A percentile compares a stretch with the other conserved stretches of the same genome.
Evolutionary conservation across 2,113 vertebrate genomes (phyloP).

Genomic region (Cinclus cinclus): DNA sequence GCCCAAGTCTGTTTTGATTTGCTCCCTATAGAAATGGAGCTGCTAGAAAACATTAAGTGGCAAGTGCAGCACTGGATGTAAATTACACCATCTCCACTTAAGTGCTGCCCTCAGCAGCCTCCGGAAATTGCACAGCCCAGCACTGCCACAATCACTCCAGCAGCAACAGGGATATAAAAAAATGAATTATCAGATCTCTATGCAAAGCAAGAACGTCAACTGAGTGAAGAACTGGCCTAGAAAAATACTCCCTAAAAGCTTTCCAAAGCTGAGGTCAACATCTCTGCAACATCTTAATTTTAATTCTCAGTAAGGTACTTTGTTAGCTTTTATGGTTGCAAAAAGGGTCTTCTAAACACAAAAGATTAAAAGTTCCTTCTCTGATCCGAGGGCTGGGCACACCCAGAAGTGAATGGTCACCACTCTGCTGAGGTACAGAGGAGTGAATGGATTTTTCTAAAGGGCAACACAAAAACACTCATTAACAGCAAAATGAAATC

Average conservation of each 20-base stretch:
- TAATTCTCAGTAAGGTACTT: background rate
- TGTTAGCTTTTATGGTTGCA: background rate
- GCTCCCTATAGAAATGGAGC: background rate
- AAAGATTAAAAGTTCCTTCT: background rate
- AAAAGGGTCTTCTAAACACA: background rate
- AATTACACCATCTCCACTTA: constrained; percentile 10
- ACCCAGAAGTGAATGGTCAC: background rate
- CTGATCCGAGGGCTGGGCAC: background rate
- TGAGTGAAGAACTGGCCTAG: background rate
- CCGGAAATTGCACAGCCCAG: background rate
- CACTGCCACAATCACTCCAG: background rate
- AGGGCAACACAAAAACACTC: background rate
- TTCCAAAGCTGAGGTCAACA: background rate
- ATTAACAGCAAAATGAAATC: background rate
- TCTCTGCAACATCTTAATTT: background rate
- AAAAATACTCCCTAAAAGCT: background rate
- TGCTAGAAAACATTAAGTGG: background rate
- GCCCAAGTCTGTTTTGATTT: constrained; percentile 14
- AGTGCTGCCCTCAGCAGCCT: constrained; percentile 41
- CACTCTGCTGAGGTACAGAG: background rate
- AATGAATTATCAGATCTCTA: background rate
- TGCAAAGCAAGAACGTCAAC: background rate
- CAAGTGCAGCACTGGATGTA: background rate
- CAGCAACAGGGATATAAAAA: background rate
- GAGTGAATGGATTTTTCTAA: background rate